Evolutionary conservation across 2,888 invertebrate species (phyloP).

Genomic region (Anagyrus pseudococci): DNA sequence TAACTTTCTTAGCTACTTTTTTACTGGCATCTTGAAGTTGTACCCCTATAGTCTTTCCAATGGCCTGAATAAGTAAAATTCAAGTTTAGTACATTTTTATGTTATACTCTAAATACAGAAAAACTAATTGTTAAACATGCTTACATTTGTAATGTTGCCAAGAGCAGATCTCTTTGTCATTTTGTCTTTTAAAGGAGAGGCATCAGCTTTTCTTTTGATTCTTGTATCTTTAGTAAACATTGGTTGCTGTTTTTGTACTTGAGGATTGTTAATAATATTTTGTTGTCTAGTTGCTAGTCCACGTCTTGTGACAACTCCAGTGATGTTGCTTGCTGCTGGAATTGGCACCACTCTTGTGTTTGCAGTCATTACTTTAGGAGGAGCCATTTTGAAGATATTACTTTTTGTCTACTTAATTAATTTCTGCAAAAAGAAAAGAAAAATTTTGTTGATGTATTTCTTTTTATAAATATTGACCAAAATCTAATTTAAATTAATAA

Average conservation of each 20-base stretch:
- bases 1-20: slow-evolving; percentile 48
- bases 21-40: slow-evolving; percentile 51
- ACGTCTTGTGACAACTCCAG: slow-evolving; percentile 62
- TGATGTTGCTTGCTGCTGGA: slow-evolving; percentile 53
- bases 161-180: slow-evolving; percentile 80
- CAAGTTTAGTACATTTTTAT: not conserved
- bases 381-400: slow-evolving; percentile 30
- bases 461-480: too few species aligned
- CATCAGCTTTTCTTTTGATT: slow-evolving; percentile 81
- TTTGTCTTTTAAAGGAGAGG: slow-evolving; percentile 78
- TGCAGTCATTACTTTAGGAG: slow-evolving; percentile 58
- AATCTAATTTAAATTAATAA: too few species aligned
- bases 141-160: slow-evolving; percentile 83
- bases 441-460: too few species aligned
- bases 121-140: slow-evolving; percentile 30
- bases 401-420: slow-evolving; percentile 1
- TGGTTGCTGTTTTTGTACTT: slow-evolving; percentile 60
- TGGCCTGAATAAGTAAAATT: slow-evolving; percentile 47
- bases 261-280: slow-evolving; percentile 52
- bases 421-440: slow-evolving; percentile 16
- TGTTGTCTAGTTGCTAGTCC: slow-evolving; percentile 71
- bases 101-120: not conserved
- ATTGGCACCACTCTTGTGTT: slow-evolving; percentile 63
- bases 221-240: slow-evolving; percentile 64
- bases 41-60: slow-evolving; percentile 52